phyloP scores from a whole-genome alignment of 2,113 vertebrate genomes.

The Syngnathus typhle region DNA sequence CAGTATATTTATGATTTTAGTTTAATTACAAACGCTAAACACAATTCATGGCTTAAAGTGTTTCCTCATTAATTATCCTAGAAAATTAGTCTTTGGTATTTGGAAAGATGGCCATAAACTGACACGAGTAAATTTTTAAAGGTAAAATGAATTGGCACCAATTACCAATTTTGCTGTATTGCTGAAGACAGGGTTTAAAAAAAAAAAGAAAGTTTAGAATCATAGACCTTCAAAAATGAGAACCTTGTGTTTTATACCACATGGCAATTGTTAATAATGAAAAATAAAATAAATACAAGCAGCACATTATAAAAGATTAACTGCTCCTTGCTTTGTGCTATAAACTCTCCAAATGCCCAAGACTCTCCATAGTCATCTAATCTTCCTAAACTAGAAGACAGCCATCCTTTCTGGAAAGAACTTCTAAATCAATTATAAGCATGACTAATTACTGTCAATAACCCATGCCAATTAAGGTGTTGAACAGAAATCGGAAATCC shows the following conservation, averaged over 20 bases:
- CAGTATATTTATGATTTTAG: neutral
- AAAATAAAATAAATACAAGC: neutral
- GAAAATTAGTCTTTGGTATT: too few relatives aligned
- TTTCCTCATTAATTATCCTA: neutral
- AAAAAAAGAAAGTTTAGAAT: too few relatives aligned
- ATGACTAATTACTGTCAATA: slow-evolving; percentile 57
- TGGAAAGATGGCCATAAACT: neutral
- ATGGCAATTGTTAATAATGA: neutral
- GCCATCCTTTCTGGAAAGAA: neutral
- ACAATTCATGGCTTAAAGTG: neutral
- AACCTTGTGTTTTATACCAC: neutral
- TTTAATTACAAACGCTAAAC: neutral
- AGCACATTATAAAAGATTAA: neutral
- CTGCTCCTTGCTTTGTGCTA: neutral
- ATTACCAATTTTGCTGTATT: neutral
- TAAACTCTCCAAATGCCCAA: neutral
- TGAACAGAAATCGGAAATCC: slow-evolving; percentile 39
- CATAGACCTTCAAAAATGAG: neutral
- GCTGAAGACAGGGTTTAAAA: neutral
- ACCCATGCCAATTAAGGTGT: slow-evolving; percentile 61
- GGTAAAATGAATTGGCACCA: too few relatives aligned
- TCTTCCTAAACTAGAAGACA: slow-evolving; percentile 3
- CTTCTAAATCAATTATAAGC: slow-evolving; percentile 44
- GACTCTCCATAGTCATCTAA: neutral
- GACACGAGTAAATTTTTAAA: too few relatives aligned